Conservation (phyloP, 2,113 vertebrate genomes). For the Protobothrops mucrosquamatus region DNA sequence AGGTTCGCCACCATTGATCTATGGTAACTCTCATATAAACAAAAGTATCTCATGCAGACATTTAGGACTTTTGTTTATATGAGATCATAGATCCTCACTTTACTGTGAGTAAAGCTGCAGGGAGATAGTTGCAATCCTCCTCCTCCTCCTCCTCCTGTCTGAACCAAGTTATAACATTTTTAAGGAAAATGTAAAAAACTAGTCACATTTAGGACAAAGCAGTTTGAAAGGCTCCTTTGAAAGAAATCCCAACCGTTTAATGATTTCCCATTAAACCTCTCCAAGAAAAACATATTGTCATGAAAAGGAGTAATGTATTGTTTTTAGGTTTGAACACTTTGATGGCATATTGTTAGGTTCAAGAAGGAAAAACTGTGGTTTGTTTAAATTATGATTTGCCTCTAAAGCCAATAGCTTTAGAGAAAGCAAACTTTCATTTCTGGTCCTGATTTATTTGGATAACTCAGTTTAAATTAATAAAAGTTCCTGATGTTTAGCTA, state of each 20-base stretch:
- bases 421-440: not conserved
- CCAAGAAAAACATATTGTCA: not conserved
- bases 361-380: not conserved
- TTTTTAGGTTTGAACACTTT: not conserved
- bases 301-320: not conserved
- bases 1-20: not conserved
- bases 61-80: not conserved
- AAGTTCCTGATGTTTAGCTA: not conserved
- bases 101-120: not conserved
- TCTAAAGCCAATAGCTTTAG: not conserved
- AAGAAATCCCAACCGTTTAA: not conserved
- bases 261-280: not conserved
- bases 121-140: not conserved
- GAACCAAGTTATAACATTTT: constrained; percentile 1
- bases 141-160: not conserved
- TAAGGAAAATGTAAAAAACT: constrained; percentile 10
- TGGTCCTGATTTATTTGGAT: not conserved
- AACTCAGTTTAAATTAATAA: not conserved
- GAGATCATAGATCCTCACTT: not conserved
- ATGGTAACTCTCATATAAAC: not conserved
- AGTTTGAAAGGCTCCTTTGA: not conserved
- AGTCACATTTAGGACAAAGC: not conserved
- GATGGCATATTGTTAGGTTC: not conserved
- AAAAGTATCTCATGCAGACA: not conserved
- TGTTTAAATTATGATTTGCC: not conserved